phyloP scores from a whole-genome alignment of 2,888 invertebrate species.

The Apotomis betuletana region DNA sequence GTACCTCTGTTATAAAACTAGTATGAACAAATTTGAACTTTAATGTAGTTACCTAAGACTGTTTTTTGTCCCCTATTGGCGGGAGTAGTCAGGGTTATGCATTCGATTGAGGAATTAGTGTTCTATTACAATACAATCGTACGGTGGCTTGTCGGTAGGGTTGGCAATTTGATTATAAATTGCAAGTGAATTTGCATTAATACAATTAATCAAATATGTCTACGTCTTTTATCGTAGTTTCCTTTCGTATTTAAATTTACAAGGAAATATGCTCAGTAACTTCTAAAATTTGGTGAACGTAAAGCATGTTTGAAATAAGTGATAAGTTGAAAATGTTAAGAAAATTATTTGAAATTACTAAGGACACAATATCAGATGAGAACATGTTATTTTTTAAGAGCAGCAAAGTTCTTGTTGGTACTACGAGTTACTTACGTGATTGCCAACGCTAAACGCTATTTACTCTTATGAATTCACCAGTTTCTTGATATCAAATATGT shows the following conservation, averaged over 20 bases:
- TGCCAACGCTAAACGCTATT: too few species aligned
- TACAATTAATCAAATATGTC: not conserved
- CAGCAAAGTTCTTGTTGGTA: too few species aligned
- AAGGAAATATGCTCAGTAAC: too few species aligned
- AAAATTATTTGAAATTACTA: too few species aligned
- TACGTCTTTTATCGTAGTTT: not conserved
- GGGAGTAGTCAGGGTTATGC: conserved; percentile 51
- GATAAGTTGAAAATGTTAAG: too few species aligned
- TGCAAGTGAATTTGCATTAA: conserved; percentile 3
- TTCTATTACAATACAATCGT: conserved; percentile 72
- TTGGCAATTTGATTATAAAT: conserved; percentile 50
- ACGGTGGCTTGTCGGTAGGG: conserved; percentile 59
- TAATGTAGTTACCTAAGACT: conserved; percentile 48
- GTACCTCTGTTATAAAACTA: conserved; percentile 59
- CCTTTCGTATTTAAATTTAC: not conserved
- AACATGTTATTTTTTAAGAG: too few species aligned
- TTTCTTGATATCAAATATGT: too few species aligned
- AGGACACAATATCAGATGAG: too few species aligned
- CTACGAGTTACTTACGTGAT: too few species aligned
- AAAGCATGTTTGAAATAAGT: too few species aligned
- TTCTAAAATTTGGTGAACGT: too few species aligned
- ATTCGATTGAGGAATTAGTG: conserved; percentile 73
- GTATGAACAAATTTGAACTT: conserved; percentile 53
- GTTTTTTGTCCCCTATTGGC: conserved; percentile 43
- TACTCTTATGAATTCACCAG: too few species aligned